Evolutionary conservation across 2,888 invertebrate genomes (phyloP), one percentile per base, ranked within the genome.

Genomic region (Amphipoea lucens): DNA sequence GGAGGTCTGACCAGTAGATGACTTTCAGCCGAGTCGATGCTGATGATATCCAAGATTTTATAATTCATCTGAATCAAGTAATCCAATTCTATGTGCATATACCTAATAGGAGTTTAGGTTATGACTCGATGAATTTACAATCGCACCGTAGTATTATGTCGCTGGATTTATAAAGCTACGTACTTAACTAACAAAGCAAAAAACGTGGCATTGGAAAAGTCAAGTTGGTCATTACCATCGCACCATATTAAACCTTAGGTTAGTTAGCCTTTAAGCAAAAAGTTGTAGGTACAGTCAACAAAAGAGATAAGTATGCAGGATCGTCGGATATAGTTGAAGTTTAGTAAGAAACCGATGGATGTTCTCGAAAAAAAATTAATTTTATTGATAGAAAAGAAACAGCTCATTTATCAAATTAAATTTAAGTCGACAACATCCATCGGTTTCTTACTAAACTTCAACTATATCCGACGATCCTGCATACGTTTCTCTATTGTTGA

Each of bases 201-300:
- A 82, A 81, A 79, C n/a, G 7, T 23, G 5, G 29, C 66, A 71
- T 67, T 75, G 42, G 57, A 77, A 79, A 74, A 77, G 62, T 76
- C 70, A 69, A 78, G 71, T 72, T 71, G 23, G 66, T 62, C 67
- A 70, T 81, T 76, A 60, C 36, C n/a, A n/a, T n/a, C n/a, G n/a
- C n/a, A n/a, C n/a, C n/a, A n/a, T n/a, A n/a, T n/a, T n/a, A n/a
- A n/a, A 81, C 73, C 66, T 68, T 40, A 71, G 20, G 40, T 81
- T 60, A 82, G 51, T 78, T 79, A 83, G 77, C 48, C 67, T 83
- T 72, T 65, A 42, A 73, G 86, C 84, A 86, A 87, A 87, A 84
- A 84, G 48, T 73, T 67, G 54, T 42, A 68, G 14, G 36, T 36
- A 36, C 36, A 36, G 36, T 36, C 36, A 29, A 29, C 29, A 29